Evolutionary conservation across 2,797 vertebrate genomes (phyloP).

Genomic region (Heterohyrax brucei): DNA sequence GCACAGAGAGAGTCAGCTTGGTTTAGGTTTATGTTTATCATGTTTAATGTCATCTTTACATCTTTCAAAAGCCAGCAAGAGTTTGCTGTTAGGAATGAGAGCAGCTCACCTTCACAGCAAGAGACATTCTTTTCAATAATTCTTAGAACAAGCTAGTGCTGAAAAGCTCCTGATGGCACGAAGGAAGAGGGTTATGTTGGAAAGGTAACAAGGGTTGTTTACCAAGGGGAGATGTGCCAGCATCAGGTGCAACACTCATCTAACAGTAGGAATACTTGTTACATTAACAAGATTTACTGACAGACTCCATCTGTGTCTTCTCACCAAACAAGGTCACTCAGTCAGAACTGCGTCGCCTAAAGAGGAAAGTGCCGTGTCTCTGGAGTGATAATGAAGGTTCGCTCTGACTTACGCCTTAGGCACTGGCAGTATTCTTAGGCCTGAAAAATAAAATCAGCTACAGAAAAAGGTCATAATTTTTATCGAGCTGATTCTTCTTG

Average conservation of each 20-base stretch:
- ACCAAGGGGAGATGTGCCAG: constrained; percentile 81
- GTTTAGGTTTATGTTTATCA: neutral
- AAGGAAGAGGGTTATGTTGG: constrained; percentile 79
- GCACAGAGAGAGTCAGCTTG: neutral
- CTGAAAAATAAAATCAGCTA: constrained; percentile 88
- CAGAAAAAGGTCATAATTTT: constrained; percentile 89
- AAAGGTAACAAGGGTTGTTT: constrained; percentile 85
- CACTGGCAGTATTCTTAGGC: constrained; percentile 90
- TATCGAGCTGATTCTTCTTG: constrained; percentile 85
- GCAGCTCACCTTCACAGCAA: constrained; percentile 72
- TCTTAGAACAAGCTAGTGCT: constrained; percentile 81
- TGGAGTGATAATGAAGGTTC: constrained; percentile 88
- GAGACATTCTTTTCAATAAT: constrained; percentile 85
- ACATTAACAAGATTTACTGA: constrained; percentile 93
- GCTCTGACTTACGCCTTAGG: constrained; percentile 89
- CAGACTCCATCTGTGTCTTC: constrained; percentile 92
- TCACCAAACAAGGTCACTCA: constrained; percentile 92
- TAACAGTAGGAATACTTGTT: constrained; percentile 91
- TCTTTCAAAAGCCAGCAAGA: constrained; percentile 77
- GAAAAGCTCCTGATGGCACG: constrained; percentile 73
- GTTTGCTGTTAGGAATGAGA: constrained; percentile 73
- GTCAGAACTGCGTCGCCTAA: constrained; percentile 89
- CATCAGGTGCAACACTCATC: constrained; percentile 89
- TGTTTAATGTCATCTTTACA: constrained; percentile 72
- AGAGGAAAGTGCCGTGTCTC: constrained; percentile 89